Evolutionary conservation across 2,888 invertebrate species (phyloP).

Genomic region (Coelopa pilipes): DNA sequence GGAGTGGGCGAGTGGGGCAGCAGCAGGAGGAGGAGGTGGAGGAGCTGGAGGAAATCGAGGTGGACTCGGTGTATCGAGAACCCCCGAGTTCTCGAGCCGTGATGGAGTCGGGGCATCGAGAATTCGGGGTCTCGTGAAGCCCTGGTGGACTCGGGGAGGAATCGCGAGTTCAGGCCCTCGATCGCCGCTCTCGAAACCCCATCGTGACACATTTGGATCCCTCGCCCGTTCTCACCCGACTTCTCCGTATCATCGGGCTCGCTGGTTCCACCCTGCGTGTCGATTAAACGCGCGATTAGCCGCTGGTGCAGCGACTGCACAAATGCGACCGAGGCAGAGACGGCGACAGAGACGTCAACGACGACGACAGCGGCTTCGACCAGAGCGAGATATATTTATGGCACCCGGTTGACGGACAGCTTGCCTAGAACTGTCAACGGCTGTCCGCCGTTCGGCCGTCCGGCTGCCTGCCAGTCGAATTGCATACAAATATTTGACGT

Average conservation of each 20-base stretch:
- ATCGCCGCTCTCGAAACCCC: no score
- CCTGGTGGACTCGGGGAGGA: no score
- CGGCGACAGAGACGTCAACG: no score
- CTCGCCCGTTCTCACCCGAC: no score
- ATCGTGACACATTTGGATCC: no score
- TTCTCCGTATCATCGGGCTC: neutral
- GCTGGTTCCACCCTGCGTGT: neutral
- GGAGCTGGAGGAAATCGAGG: no score
- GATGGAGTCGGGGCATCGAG: no score
- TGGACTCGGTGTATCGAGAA: no score
- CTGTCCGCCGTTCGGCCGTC: neutral
- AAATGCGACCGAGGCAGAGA: neutral
- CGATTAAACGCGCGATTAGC: constrained; percentile 23
- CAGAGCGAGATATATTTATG: constrained; percentile 35
- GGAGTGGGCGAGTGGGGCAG: neutral
- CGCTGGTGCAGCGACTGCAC: constrained; percentile 22
- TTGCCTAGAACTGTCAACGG: constrained; percentile 45
- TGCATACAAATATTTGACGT: constrained; percentile 4
- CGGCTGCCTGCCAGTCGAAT: no score
- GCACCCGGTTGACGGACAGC: constrained; percentile 45
- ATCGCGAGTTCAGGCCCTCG: no score
- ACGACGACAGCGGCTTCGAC: neutral
- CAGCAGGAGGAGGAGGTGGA: neutral
- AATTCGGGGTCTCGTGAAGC: no score
- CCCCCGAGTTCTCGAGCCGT: no score